Evolutionary conservation across 2,113 vertebrate genomes (phyloP).

Genomic region (Equus przewalskii): DNA sequence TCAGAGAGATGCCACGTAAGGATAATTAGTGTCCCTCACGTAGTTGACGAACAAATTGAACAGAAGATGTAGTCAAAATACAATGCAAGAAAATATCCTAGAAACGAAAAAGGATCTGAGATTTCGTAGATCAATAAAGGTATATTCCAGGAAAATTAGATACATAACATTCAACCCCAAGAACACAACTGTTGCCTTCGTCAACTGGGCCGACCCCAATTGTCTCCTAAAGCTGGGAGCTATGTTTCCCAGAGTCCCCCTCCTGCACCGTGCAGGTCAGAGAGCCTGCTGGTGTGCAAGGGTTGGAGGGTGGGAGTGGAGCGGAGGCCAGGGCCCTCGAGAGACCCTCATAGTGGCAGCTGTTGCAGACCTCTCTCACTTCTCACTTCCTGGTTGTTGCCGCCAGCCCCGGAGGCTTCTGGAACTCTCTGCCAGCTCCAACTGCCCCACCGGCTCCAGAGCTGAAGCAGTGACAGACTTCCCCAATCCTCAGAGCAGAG

Average conservation of each 20-base stretch:
- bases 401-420: too few relatives aligned
- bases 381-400: too few relatives aligned
- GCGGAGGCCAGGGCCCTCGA: too few relatives aligned
- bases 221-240: background rate
- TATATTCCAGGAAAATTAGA: background rate
- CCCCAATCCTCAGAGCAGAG: too few relatives aligned
- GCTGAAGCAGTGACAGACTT: too few relatives aligned
- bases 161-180: background rate
- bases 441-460: too few relatives aligned
- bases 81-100: background rate
- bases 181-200: background rate
- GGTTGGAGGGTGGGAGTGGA: too few relatives aligned
- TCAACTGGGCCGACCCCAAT: background rate
- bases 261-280: background rate
- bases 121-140: background rate
- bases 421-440: background rate
- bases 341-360: background rate
- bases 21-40: background rate
- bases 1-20: background rate
- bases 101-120: background rate
- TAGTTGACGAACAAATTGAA: background rate
- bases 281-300: accelerated
- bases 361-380: background rate
- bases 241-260: background rate
- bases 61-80: background rate